Conservation (phyloP, 1,140 invertebrate species). For the Bombus breviceps region DNA sequence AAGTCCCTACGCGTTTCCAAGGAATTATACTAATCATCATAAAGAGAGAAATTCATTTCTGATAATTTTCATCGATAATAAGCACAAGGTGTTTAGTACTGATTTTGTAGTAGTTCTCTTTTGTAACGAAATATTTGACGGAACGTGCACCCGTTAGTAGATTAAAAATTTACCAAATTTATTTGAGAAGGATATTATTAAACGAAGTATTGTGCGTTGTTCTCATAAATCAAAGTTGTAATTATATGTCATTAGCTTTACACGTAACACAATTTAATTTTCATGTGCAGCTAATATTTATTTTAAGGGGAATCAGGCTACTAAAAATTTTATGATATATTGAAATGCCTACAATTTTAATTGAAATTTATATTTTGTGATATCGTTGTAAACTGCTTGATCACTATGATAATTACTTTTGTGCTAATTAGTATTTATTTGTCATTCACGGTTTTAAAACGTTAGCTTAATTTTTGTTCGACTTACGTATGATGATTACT, state of each 20-base stretch:
- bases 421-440: background rate
- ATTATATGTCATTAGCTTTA: background rate
- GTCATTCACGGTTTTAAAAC: background rate
- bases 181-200: background rate
- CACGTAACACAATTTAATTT: background rate
- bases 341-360: background rate
- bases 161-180: background rate
- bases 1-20: constrained; percentile 53
- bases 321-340: background rate
- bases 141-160: background rate
- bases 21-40: constrained; percentile 11
- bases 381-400: background rate
- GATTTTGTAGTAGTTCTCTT: constrained; percentile 2
- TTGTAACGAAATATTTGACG: constrained; percentile 3
- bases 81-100: constrained; percentile 32
- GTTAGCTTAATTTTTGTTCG: background rate
- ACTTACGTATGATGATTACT: background rate
- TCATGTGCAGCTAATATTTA: background rate
- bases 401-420: background rate
- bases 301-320: background rate
- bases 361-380: constrained; percentile 9
- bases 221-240: constrained; percentile 19
- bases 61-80: constrained; percentile 19
- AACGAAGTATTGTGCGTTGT: constrained; percentile 12
- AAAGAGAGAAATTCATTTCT: constrained; percentile 7